Percentiles rank a stretch among this genome's conserved stretches.
phyloP scores from a whole-genome alignment of 2,113 vertebrate species.

The Galeopterus variegatus region DNA sequence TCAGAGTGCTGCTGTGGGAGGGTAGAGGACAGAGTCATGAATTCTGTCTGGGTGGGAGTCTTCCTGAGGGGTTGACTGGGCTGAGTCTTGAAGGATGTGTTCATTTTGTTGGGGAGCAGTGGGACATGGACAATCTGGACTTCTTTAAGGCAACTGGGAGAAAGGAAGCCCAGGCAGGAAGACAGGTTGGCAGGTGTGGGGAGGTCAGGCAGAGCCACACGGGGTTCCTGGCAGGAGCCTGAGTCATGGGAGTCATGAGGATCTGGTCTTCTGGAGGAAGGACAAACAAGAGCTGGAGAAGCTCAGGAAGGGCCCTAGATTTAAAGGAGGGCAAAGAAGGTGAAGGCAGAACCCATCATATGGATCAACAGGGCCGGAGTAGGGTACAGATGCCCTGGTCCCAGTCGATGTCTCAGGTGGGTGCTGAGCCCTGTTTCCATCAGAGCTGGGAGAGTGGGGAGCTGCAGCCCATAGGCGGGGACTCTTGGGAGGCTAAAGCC shows the following conservation, averaged over 20 bases:
- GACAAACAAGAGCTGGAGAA: not conserved
- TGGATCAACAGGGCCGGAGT: not conserved
- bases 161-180: not conserved
- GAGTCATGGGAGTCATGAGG: not conserved
- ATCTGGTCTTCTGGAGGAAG: not conserved
- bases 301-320: not conserved
- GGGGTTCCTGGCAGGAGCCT: not conserved
- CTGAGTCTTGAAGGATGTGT: not conserved
- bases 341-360: not conserved
- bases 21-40: rapidly evolving
- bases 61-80: not conserved
- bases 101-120: not conserved
- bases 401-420: not conserved
- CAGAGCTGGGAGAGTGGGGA: not conserved
- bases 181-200: not conserved
- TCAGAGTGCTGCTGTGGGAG: not conserved
- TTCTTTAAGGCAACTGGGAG: not conserved
- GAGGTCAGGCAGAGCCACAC: not conserved
- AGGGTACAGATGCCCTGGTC: not conserved
- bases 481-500: not conserved
- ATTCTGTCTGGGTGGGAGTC: not conserved
- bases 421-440: not conserved
- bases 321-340: not conserved
- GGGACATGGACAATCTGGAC: too few species aligned
- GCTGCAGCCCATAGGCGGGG: not conserved